Evolutionary conservation across 2,888 invertebrate species (phyloP), one percentile per base, ranked within the genome.

Genomic region (Epsilonema sp.): DNA sequence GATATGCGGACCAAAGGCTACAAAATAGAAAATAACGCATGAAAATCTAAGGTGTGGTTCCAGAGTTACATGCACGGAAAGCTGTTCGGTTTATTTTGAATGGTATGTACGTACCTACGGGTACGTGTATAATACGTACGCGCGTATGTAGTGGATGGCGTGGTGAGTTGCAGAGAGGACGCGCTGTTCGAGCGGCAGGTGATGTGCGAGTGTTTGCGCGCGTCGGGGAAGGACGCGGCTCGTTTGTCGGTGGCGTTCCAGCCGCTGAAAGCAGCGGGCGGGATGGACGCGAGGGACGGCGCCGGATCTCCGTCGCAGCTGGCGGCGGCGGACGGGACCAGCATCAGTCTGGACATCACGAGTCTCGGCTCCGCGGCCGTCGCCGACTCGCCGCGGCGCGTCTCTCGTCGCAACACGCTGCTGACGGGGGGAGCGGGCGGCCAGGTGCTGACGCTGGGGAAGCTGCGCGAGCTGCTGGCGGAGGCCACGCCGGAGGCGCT

Each of bases 201-300:
- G 42, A 70, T 90, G 36, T 77, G 78, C 25, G 84, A 85, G 55
- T 77, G 78, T 54, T 65, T 89, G 40, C 78, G 78, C 64, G 75
- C 74, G 45, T 75, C 77, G 51, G 87, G 86, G 5, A 62, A 67
- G 31, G 71, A 72, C 52, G 61, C 64, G 1, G 52, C 61, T 2
- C 56, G 47, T 11, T 42, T 55, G 24, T 37, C 49, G 25, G 36
- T 51, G 41, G 46, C 54, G 13, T 55, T 53, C 36, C 49, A 53
- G 8, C 52, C 54, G 13, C 37, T 46, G 19, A 43, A 47, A 19
- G 31, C 48, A 22, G 26, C 26, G 21, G 47, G 20, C 24, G 2
- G 3, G 8, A 16, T 46, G 22, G 21, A 16, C 3, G 37, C 26
- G n/a, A 46, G 4, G 20, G 20, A 8, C 20, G 40, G 11, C 37